phyloP scores from a whole-genome alignment of 2,888 invertebrate genomes.

The Idaea straminata region DNA sequence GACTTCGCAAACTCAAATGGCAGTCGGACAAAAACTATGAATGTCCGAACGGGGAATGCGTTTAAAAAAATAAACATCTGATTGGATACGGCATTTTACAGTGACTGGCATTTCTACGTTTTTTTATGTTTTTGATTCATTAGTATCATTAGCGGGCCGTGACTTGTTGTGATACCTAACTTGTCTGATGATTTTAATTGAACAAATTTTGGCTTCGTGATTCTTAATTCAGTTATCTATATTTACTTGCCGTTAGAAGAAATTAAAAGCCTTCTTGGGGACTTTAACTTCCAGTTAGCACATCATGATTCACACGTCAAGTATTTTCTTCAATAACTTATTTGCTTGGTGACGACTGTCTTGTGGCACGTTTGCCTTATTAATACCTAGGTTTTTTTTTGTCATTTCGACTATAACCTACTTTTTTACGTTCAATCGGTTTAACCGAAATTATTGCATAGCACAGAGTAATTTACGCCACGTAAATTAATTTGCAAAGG shows the following conservation, averaged over 20 bases:
- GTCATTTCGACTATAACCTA: background rate
- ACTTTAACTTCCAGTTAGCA: too few species aligned
- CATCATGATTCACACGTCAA: too few species aligned
- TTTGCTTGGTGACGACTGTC: background rate
- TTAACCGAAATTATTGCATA: constrained; percentile 11
- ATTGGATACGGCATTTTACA: constrained; percentile 68
- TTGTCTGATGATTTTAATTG: background rate
- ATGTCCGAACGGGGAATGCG: constrained; percentile 52
- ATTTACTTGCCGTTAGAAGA: background rate
- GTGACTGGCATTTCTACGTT: constrained; percentile 25
- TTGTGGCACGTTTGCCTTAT: background rate
- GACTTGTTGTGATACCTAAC: background rate
- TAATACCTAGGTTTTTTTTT: background rate
- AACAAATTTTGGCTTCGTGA: background rate
- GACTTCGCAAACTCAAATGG: constrained; percentile 47
- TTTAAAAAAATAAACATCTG: constrained; percentile 54
- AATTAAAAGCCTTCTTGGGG: too few species aligned
- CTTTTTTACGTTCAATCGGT: background rate
- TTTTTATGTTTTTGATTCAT: constrained; percentile 2
- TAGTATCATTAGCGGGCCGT: constrained; percentile 2
- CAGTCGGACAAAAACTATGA: constrained; percentile 61
- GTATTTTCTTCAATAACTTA: background rate
- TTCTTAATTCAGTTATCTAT: background rate
- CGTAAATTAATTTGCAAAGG: constrained; percentile 22
- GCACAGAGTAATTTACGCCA: constrained; percentile 12